phyloP scores from a whole-genome alignment of 1,140 invertebrate species.

The Ectropis grisescens region DNA sequence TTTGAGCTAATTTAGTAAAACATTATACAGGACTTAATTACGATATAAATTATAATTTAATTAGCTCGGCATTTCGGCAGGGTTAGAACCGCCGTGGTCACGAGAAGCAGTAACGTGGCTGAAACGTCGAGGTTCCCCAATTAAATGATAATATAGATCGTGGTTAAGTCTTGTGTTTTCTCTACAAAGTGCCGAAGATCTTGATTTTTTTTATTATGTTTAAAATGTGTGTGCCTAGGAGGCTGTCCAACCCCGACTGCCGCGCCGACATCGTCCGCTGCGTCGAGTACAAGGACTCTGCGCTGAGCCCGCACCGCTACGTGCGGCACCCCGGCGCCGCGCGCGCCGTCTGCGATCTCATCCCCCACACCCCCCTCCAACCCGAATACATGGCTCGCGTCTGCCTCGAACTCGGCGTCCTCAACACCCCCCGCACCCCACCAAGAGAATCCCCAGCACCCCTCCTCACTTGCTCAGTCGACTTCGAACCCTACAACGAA shows the following conservation, averaged over 20 bases:
- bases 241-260: constrained; percentile 49
- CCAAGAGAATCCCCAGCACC: constrained; percentile 31
- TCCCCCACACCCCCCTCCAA: constrained; percentile 33
- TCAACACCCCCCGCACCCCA: constrained; percentile 29
- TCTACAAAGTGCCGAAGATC: too few relatives aligned
- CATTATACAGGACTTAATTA: too few relatives aligned
- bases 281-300: constrained; percentile 52
- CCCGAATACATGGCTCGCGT: constrained; percentile 50
- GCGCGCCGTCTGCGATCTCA: constrained; percentile 57
- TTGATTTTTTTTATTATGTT: too few relatives aligned
- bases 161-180: too few relatives aligned
- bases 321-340: constrained; percentile 28
- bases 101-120: too few relatives aligned
- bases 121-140: too few relatives aligned
- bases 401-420: constrained; percentile 51
- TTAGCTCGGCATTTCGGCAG: too few relatives aligned
- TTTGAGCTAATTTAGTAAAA: too few relatives aligned
- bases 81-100: too few relatives aligned
- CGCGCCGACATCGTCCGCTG: constrained; percentile 63
- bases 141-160: too few relatives aligned
- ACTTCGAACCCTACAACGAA: constrained; percentile 48
- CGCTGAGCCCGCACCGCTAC: constrained; percentile 35
- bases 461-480: constrained; percentile 44
- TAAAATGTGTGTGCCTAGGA: too few relatives aligned
- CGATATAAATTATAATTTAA: too few relatives aligned